These are phyloP conservation scores for Herpailurus yagouaroundi DNA, from an alignment of 2,113 vertebrate species.

Conservation along the genomic window DNA sequence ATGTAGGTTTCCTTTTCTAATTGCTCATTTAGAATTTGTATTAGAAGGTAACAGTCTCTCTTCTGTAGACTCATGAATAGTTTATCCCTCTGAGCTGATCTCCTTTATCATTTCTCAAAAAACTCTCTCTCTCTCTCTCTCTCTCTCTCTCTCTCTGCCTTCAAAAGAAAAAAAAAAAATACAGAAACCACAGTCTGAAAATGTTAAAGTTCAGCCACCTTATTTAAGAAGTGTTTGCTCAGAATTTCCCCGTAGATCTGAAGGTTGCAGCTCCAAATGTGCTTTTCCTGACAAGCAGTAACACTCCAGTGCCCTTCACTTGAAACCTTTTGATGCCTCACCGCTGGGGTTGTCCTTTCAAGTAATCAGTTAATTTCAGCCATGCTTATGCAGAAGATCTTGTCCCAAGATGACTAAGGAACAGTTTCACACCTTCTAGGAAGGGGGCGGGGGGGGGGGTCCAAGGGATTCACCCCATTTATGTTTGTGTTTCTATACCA, in stretches of 20 bases:
- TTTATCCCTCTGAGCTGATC: neutral
- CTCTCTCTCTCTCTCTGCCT: neutral
- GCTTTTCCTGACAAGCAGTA: slow-evolving; percentile 3
- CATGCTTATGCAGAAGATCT: neutral
- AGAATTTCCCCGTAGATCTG: slow-evolving; percentile 56
- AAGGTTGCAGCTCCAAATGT: slow-evolving; percentile 36
- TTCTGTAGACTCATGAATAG: neutral
- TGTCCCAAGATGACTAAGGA: neutral
- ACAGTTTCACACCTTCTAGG: fast-evolving
- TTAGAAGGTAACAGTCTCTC: neutral
- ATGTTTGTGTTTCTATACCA: neutral
- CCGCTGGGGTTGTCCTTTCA: slow-evolving; percentile 54
- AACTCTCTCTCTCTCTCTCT: neutral
- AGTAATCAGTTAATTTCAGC: slow-evolving; percentile 15
- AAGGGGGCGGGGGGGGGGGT: too few species aligned
- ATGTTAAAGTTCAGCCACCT: neutral
- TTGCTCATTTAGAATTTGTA: neutral
- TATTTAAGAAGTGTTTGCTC: slow-evolving; percentile 61
- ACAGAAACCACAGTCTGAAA: slow-evolving; percentile 3
- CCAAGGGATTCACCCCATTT: neutral
- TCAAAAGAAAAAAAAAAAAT: neutral
- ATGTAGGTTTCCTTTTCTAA: neutral
- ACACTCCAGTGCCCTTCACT: slow-evolving; percentile 32
- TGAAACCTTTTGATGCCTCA: slow-evolving; percentile 30
- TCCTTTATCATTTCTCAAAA: slow-evolving; percentile 38